A percentile compares a stretch with the other conserved stretches of the same genome.
These are phyloP conservation scores for Orchesella cincta DNA, from an alignment of 1,140 invertebrate species.

Conservation along the genomic window DNA sequence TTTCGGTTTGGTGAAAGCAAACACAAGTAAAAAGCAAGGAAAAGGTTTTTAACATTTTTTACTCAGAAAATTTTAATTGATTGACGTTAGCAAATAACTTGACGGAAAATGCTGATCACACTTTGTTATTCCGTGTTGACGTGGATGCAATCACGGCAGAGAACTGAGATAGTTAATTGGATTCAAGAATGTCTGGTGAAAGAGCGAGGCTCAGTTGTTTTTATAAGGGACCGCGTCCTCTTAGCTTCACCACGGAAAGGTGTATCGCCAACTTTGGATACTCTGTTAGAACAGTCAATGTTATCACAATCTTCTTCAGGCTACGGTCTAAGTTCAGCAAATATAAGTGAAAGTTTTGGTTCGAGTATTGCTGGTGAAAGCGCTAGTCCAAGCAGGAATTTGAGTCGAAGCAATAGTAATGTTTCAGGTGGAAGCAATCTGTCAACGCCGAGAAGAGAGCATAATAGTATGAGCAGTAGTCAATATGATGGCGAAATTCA, in stretches of 20 bases:
- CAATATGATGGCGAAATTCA: conserved; percentile 21
- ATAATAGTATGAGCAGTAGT: not conserved
- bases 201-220: conserved; percentile 35
- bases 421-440: conserved; percentile 20
- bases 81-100: no score
- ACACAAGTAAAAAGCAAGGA: no score
- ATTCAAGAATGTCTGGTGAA: conserved; percentile 42
- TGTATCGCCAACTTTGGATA: not conserved
- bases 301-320: conserved; percentile 3
- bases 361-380: not conserved
- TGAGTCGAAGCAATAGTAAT: conserved; percentile 32
- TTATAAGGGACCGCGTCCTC: conserved; percentile 27
- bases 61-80: no score
- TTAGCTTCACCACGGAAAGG: not conserved
- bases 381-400: conserved; percentile 26
- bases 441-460: conserved; percentile 27
- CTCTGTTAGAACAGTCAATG: not conserved
- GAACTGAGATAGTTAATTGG: conserved; percentile 38
- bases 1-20: no score
- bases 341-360: conserved; percentile 11
- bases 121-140: conserved; percentile 46
- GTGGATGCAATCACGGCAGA: conserved; percentile 45
- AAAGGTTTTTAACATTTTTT: no score
- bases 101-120: conserved; percentile 43
- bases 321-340: not conserved